Evolutionary conservation across 2,888 invertebrate genomes (phyloP).

Genomic region (Hyles lineata): DNA sequence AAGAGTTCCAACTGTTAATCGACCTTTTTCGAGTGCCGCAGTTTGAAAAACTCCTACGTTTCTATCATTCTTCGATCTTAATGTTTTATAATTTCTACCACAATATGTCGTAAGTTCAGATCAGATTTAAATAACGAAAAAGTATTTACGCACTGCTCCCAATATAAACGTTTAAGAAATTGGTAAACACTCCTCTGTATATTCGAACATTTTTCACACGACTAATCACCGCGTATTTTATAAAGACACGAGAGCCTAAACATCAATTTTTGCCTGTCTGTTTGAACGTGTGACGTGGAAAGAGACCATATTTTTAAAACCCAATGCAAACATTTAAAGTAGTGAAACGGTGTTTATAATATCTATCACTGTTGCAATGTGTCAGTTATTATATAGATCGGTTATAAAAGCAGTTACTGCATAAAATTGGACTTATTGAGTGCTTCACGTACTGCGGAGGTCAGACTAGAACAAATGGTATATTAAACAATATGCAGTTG

Average conservation of each 20-base stretch:
- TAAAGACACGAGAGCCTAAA: slow-evolving; percentile 5
- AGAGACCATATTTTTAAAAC: not conserved
- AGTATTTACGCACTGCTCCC: not conserved
- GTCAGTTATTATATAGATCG: not conserved
- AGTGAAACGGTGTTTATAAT: not conserved
- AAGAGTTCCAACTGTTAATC: too few species aligned
- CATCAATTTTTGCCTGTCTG: not conserved
- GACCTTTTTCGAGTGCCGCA: too few species aligned
- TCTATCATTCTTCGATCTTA: too few species aligned
- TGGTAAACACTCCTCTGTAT: slow-evolving; percentile 4
- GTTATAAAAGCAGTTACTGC: too few species aligned
- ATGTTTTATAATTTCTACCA: too few species aligned
- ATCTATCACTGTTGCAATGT: not conserved
- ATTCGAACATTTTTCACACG: not conserved
- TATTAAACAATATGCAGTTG: too few species aligned
- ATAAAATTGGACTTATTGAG: too few species aligned
- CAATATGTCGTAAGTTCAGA: too few species aligned
- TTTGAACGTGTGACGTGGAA: not conserved
- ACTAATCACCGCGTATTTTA: slow-evolving; percentile 10
- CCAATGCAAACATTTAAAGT: not conserved
- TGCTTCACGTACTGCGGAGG: too few species aligned
- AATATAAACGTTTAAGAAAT: not conserved
- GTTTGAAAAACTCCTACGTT: too few species aligned
- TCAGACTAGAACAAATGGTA: too few species aligned
- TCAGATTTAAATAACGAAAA: too few species aligned